phyloP scores from a whole-genome alignment of 2,113 vertebrate species.

The Dromiciops gliroides region DNA sequence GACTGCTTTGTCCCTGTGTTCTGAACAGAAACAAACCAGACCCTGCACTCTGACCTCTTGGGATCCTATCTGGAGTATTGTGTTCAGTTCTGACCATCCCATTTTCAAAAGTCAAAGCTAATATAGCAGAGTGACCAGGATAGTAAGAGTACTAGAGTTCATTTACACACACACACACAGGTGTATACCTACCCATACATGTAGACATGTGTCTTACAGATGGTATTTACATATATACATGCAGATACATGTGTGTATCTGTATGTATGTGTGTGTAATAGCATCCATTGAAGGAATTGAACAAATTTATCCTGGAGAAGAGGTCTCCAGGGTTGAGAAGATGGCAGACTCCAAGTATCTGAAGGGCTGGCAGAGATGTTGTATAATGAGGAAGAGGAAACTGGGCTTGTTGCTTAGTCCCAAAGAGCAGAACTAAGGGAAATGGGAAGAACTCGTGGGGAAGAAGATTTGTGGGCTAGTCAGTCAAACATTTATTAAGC shows the following conservation, averaged over 20 bases:
- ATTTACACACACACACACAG: not conserved
- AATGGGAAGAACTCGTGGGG: not conserved
- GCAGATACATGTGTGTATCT: not conserved
- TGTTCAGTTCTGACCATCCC: not conserved
- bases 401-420: not conserved
- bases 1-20: not conserved
- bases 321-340: not conserved
- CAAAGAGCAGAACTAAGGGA: not conserved
- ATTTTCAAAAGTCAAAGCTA: not conserved
- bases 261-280: not conserved
- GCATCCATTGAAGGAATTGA: not conserved
- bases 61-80: not conserved
- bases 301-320: not conserved
- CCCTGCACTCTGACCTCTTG: not conserved
- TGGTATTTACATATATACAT: not conserved
- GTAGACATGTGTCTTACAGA: not conserved
- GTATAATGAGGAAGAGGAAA: not conserved
- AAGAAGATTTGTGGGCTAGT: not conserved
- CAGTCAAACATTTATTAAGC: not conserved
- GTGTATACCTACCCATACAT: not conserved
- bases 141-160: not conserved
- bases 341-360: not conserved
- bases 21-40: not conserved
- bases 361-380: not conserved
- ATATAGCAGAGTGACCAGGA: not conserved